Percentiles rank a stretch among this genome's conserved stretches.
Evolutionary conservation across 2,888 invertebrate genomes (phyloP).

Genomic region (Carcina quercana): DNA sequence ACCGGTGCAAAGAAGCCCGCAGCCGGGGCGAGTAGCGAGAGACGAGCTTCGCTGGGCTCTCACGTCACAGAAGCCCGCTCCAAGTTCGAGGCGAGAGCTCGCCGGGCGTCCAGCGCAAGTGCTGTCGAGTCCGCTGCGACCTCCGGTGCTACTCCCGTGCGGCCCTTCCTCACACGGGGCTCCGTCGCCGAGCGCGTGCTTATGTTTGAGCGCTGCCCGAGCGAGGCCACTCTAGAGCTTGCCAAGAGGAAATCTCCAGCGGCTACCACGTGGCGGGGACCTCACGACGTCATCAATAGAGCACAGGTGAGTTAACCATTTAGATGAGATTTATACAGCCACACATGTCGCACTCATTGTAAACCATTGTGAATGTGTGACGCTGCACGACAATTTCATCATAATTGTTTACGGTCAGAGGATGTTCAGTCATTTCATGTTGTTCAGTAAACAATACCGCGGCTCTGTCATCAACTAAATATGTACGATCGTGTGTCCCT

Average conservation of each 20-base stretch:
- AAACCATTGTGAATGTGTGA: too few species aligned
- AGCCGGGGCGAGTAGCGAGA: conserved; percentile 56
- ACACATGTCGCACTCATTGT: too few species aligned
- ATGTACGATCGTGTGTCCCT: too few species aligned
- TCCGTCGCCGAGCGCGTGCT: conserved; percentile 93
- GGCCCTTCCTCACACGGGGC: conserved; percentile 90
- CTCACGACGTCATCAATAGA: conserved; percentile 70
- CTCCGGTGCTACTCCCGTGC: conserved; percentile 74
- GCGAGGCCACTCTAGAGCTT: conserved; percentile 80
- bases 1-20: conserved; percentile 63
- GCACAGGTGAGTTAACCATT: conserved; percentile 70
- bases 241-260: conserved; percentile 76
- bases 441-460: too few species aligned
- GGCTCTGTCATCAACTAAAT: too few species aligned
- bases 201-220: conserved; percentile 93
- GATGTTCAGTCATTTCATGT: too few species aligned
- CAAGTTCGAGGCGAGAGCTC: conserved; percentile 66
- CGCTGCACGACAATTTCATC: too few species aligned
- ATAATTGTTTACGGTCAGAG: too few species aligned
- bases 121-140: conserved; percentile 44
- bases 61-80: conserved; percentile 69
- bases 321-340: too few species aligned
- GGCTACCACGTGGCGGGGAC: conserved; percentile 72
- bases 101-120: conserved; percentile 64
- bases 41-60: conserved; percentile 60